Base-by-base conservation (phyloP, 2,797 vertebrate species). In the Chaenodraco wilsoni region DNA sequence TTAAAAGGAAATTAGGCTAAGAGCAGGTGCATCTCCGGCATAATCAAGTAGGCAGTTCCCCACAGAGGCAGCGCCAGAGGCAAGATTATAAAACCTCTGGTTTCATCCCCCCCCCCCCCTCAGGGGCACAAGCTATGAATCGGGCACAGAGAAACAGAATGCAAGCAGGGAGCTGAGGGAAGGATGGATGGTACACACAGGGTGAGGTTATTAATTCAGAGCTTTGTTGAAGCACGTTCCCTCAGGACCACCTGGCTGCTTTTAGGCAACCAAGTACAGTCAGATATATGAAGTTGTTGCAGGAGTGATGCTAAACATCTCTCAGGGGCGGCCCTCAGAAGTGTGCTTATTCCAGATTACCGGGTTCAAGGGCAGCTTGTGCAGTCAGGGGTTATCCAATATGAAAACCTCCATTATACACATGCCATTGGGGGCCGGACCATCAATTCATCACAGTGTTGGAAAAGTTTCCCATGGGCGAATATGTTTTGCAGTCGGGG, bases 1-100 rank as follows among this genome's bases (percentile, higher is more conserved):
- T 79, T 84, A 43, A 71, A 37, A 83, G 76, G 77, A 86, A 83
- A 85, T 80, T 50, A 89, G 85, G 83, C 86, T 89, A 87, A 86
- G 76, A 89, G 84, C 84, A 88, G 78, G 74, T 84, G 83, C 84
- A 72, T 84, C 73, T 59, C 37, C 19, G 46, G 81, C 72, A 88
- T 88, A 80, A 85, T 91, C 76, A 88, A 87, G 72, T 13, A 80
- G 70, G 62, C 78, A 69, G 73, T 61, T 68, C 77, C 82, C 46
- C 74, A 59, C 66, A 76, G 48, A 77, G 21, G 1, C 52, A 60
- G 65, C 79, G 75, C 74, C 66, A 54, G 64, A 80, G 69, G 78
- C 67, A 13, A 73, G 51, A 80, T 71, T 74, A 77, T 76, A 61
- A 78, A 84, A 81, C 66, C 68, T 66, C 70, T 57, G 55, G 66